These are phyloP conservation scores for Thecocarcelia acutangulata DNA, from an alignment of 2,888 invertebrate genomes.

Conservation along the genomic window DNA sequence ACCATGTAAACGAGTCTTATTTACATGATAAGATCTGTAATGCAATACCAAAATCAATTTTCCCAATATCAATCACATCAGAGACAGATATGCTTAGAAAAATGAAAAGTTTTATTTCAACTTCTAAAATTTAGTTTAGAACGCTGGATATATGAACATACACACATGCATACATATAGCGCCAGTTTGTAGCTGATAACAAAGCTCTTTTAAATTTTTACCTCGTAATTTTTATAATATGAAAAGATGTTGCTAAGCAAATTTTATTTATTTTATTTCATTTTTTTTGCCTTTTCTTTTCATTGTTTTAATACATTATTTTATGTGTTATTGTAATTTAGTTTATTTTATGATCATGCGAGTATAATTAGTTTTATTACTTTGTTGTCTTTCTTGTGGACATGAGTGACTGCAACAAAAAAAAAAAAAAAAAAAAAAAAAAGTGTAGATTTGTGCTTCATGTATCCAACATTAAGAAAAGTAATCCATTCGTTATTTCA, in stretches of 20 bases:
- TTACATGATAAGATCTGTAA: too few species aligned
- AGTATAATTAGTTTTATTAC: constrained; percentile 52
- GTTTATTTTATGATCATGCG: constrained; percentile 53
- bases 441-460: constrained; percentile 42
- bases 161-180: background rate
- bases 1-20: too few species aligned
- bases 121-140: too few species aligned
- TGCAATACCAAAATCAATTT: too few species aligned
- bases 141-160: background rate
- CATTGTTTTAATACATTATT: constrained; percentile 15
- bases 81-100: too few species aligned
- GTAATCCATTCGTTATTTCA: constrained; percentile 24
- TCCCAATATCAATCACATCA: too few species aligned
- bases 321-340: constrained; percentile 44
- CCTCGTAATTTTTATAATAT: constrained; percentile 17
- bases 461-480: constrained; percentile 51
- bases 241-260: constrained; percentile 59
- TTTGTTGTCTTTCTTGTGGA: constrained; percentile 28
- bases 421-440: too few species aligned
- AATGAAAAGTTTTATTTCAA: too few species aligned
- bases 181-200: too few species aligned
- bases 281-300: constrained; percentile 1
- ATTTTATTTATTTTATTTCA: background rate
- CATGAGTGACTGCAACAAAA: constrained; percentile 39
- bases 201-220: background rate